Evolutionary conservation across 2,113 vertebrate genomes (phyloP).

Genomic region (Piprites chloris): DNA sequence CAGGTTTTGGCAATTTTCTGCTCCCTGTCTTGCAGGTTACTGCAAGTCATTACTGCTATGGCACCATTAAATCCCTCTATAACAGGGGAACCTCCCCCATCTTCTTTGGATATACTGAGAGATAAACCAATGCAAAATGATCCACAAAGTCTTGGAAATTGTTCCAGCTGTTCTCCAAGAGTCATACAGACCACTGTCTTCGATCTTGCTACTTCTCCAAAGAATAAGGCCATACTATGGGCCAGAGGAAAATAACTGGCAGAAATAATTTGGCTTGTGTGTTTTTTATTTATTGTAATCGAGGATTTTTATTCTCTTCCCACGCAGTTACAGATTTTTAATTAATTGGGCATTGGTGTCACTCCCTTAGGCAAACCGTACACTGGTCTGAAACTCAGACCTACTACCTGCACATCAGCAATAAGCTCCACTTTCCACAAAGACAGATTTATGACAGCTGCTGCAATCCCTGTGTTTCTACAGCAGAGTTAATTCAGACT

Average conservation of each 20-base stretch:
- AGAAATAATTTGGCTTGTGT: not conserved
- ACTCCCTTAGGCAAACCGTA: not conserved
- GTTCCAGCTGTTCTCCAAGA: not conserved
- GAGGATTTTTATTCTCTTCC: not conserved
- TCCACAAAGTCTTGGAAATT: not conserved
- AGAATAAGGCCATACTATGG: not conserved
- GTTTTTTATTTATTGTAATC: not conserved
- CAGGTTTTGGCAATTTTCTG: not conserved
- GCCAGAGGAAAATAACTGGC: not conserved
- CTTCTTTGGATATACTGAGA: not conserved
- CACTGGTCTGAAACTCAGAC: not conserved
- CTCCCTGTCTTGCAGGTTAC: not conserved
- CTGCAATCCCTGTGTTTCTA: constrained; percentile 21
- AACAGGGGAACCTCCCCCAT: not conserved
- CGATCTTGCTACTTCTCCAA: not conserved
- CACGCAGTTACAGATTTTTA: not conserved
- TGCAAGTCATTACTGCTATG: not conserved
- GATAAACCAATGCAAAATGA: not conserved
- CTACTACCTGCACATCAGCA: not conserved
- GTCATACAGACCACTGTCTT: not conserved
- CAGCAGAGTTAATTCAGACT: constrained; percentile 23
- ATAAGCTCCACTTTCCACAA: not conserved
- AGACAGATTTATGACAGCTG: constrained; percentile 29
- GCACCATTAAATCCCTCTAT: not conserved
- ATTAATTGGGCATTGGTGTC: not conserved